Base-by-base conservation (phyloP, 2,888 invertebrate species). In the Drosophila yooni region DNA sequence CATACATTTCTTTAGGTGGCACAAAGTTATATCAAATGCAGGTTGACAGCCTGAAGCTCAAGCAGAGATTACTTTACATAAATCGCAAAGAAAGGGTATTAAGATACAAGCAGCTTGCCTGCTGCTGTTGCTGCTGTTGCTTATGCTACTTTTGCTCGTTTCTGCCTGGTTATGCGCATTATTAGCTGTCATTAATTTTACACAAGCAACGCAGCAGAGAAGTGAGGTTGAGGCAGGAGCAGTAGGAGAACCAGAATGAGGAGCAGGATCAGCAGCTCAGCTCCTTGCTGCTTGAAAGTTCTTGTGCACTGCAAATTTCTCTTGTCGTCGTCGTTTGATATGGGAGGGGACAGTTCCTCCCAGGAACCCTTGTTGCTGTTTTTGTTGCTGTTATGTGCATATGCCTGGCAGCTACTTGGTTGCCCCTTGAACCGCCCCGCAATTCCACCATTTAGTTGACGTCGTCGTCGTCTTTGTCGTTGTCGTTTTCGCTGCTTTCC, bases 181-280 rank as follows among this genome's bases (percentile, higher is more conserved):
- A 87, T 87, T 87, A 90, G 87, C 90, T 90, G 89, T 90, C 87
- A 88, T 90, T 87, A 89, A 90, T 87, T 90, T 87, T 76, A 76
- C 88, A 74, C 85, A 81, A 72, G 71, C 59, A 74, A 72, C 66
- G 18, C 8, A 38, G 29, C 25, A 11, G 6, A 25, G 13, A n/a
- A 10, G 29, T 2, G 18, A 33, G 56, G 33, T 18, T 52, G 36
- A 33, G 34, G 46, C 38, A 54, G 34, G 15, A 53, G 58, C 34
- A 7, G 46, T 13, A 58, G 15, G 40, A 43, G 36, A 31, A 36
- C 11, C 27, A 46, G 15, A 15, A 25, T 46, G 27, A 46, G 46
- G 11, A 31, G 57, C 1, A 48, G 33, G 25, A 46, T 46, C 46
- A 38, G 54, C 31, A 40, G 52, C 59, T 66, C 59, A 60, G 53